Base-by-base conservation (phyloP, 2,113 vertebrate genomes). In the Kobus ellipsiprymnus region DNA sequence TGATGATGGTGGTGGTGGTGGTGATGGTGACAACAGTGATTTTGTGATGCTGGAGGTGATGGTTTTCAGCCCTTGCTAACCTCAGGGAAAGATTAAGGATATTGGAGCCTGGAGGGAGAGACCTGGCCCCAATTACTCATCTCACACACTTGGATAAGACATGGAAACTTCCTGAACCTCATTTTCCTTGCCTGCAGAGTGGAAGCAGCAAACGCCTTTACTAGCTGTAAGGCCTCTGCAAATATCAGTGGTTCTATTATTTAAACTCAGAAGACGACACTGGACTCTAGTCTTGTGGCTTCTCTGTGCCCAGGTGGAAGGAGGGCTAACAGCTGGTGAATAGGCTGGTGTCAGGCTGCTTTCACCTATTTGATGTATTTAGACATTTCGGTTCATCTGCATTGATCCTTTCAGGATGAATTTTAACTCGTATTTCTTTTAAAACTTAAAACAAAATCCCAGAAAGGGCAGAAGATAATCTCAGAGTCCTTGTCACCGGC, bases 401-500 rank as follows among this genome's bases (percentile, higher is more conserved):
- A 2, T 25, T 29, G 27, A 0, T 33, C 64, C 91, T 89, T 91
- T 57, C 78, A 40, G 48, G 36, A 48, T 91, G 46, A 46, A 52
- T 78, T 64, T 89, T 87, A 46, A 90, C 33, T 21, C 27, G 8
- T 30, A 15, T 27, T 77, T 91, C 60, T 64, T 55, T 40, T 55
- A 83, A 55, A 54, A 55, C 33, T 36, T 55, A 9, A 48, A 46
- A 33, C 60, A 36, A 74, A n/a, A 33, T 77, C 29, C 50, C 2
- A 40, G 16, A 64, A 57, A n/a, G 21, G 4, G 30, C 14, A 7
- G 14, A 60, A 30, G 44, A 1, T 12, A 2, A 16, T 1, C 1
- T 6, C 0, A 7, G 27, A 55, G 36, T 27, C 17, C 40, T 36
- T 29, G 0, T 23, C 9, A 5, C 16, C 16, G 13, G 46, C 8